Conservation (phyloP, 37 sponge, comb jelly and placozoan species). For the Halisarca cf. caerulea region DNA sequence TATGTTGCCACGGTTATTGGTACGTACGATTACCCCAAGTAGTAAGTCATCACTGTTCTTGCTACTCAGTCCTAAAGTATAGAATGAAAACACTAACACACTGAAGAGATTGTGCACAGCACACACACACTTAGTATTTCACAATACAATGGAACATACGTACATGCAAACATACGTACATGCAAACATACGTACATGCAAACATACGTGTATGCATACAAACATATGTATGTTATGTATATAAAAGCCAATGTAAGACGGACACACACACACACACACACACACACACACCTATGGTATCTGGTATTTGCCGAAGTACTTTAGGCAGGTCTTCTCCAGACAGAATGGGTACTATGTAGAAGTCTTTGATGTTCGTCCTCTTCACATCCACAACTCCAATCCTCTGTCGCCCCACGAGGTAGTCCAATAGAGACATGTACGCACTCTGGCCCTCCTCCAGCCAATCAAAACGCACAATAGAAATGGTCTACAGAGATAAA, state of each 20-base stretch:
- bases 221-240: background rate
- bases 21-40: constrained; percentile 59
- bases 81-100: too few species aligned
- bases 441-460: constrained; percentile 41
- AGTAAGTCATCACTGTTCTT: constrained; percentile 20
- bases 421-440: constrained; percentile 62
- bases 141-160: too few species aligned
- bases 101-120: too few species aligned
- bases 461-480: constrained; percentile 59
- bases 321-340: constrained; percentile 25
- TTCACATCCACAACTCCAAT: constrained; percentile 42
- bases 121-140: too few species aligned
- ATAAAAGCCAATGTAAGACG: constrained; percentile 1
- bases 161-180: background rate
- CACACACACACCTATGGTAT: constrained; percentile 37
- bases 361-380: constrained; percentile 55
- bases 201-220: background rate
- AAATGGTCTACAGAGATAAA: constrained; percentile 49
- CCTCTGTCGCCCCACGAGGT: constrained; percentile 68
- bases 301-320: constrained; percentile 22
- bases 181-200: background rate
- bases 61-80: constrained; percentile 49
- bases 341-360: constrained; percentile 72
- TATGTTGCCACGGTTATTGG: background rate
- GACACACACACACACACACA: background rate